Evolutionary conservation across 2,888 invertebrate genomes (phyloP).

Genomic region (Urechis unicinctus): DNA sequence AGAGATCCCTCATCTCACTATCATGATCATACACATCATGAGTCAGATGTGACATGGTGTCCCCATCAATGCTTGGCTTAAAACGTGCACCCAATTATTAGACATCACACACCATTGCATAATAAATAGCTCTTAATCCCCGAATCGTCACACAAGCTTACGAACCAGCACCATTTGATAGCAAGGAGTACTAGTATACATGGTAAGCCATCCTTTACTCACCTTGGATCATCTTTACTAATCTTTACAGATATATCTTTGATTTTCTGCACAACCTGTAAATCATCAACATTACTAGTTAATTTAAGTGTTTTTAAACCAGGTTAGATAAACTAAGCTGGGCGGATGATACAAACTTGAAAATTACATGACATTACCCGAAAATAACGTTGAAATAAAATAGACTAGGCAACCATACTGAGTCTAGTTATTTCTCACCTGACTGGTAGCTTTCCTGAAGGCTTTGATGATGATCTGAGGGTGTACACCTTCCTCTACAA

Average conservation of each 20-base stretch:
- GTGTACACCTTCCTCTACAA: conserved; percentile 93
- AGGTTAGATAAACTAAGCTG: too few species aligned
- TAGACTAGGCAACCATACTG: not conserved
- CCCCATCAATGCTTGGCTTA: not conserved
- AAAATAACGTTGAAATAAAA: too few species aligned
- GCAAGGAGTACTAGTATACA: too few species aligned
- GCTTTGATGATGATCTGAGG: conserved; percentile 88
- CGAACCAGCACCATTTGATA: not conserved
- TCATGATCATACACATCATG: not conserved
- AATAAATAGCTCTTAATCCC: not conserved
- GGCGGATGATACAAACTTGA: too few species aligned
- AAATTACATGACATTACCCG: too few species aligned
- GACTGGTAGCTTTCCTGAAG: conserved; percentile 72
- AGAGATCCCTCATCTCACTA: conserved; percentile 50
- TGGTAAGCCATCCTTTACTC: conserved; percentile 23
- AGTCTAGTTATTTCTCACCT: conserved; percentile 48
- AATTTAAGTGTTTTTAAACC: too few species aligned
- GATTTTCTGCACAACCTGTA: conserved; percentile 70
- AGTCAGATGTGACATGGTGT: not conserved
- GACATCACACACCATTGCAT: not conserved
- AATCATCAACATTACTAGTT: too few species aligned
- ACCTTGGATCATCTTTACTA: conserved; percentile 40
- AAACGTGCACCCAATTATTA: not conserved
- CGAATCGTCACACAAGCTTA: not conserved
- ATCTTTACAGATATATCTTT: conserved; percentile 68